phyloP scores from a whole-genome alignment of 2,113 vertebrate species.

The Trochalopteron elliotii region DNA sequence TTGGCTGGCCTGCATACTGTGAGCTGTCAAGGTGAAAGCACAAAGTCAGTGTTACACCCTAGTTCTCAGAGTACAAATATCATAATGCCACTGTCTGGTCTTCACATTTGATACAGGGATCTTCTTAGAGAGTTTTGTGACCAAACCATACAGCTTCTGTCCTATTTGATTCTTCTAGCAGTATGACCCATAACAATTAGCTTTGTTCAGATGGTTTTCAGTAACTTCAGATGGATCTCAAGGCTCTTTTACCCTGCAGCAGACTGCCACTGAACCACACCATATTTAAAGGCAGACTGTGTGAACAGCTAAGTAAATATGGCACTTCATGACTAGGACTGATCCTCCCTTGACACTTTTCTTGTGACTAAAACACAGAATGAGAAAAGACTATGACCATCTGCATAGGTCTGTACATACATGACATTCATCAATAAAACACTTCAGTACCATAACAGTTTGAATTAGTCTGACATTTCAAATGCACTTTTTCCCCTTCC shows the following conservation, averaged over 20 bases:
- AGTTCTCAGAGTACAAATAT: not conserved
- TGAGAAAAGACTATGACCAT: not conserved
- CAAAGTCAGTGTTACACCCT: not conserved
- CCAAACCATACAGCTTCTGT: not conserved
- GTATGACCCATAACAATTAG: not conserved
- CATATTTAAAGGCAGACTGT: not conserved
- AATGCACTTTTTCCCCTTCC: not conserved
- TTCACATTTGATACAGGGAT: not conserved
- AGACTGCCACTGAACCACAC: not conserved
- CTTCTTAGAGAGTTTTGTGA: not conserved
- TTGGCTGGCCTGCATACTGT: not conserved
- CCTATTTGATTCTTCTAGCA: not conserved
- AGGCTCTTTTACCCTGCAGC: not conserved
- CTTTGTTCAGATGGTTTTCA: not conserved
- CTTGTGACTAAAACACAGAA: not conserved
- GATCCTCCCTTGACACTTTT: not conserved
- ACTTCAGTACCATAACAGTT: not conserved
- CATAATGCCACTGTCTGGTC: not conserved
- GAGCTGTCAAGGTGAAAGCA: not conserved
- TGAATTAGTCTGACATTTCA: not conserved
- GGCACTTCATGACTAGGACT: not conserved
- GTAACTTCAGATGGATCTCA: not conserved
- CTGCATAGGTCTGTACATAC: not conserved
- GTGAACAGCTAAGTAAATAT: not conserved
- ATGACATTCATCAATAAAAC: not conserved